phyloP scores from a whole-genome alignment of 2,797 vertebrate species.

The Pangasius djambal region DNA sequence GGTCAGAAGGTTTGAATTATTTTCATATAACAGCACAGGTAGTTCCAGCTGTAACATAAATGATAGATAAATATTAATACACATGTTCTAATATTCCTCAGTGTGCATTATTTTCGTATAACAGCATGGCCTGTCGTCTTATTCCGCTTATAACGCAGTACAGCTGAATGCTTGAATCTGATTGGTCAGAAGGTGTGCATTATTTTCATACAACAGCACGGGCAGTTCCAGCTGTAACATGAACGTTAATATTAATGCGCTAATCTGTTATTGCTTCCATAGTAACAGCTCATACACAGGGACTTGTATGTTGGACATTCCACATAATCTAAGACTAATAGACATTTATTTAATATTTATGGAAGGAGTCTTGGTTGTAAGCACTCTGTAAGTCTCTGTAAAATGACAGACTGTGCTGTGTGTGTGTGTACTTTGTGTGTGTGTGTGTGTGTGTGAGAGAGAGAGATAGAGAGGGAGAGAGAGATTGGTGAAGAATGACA shows the following conservation, averaged over 20 bases:
- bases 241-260: neutral
- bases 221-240: neutral
- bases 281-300: conserved; percentile 1
- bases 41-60: no score
- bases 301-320: neutral
- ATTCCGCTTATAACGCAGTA: neutral
- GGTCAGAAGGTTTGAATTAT: neutral
- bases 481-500: neutral
- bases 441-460: neutral
- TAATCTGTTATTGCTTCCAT: conserved; percentile 1
- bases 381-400: neutral
- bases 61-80: no score
- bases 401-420: neutral
- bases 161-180: neutral
- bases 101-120: neutral
- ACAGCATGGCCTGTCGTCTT: neutral
- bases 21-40: no score
- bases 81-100: neutral
- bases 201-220: neutral
- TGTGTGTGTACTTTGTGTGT: neutral
- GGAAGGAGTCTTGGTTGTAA: neutral
- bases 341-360: conserved; percentile 9
- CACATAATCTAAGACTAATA: neutral
- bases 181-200: neutral
- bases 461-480: neutral